Percentiles rank a stretch among this genome's conserved stretches.
Evolutionary conservation across 2,113 vertebrate species (phyloP).

Genomic region (Seriola aureovittata): DNA sequence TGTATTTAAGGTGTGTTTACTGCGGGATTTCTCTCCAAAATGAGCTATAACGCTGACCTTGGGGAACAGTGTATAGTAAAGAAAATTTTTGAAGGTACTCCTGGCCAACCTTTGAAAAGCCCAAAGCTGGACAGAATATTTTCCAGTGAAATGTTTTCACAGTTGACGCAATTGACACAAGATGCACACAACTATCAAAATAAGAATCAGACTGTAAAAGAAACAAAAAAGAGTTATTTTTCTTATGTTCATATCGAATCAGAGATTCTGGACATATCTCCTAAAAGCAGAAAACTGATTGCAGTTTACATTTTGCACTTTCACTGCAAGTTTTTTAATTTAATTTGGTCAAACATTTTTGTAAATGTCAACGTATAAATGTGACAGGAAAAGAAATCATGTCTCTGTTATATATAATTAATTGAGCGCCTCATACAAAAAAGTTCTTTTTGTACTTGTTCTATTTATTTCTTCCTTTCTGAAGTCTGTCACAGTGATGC

Average conservation of each 20-base stretch:
- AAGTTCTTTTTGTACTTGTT: not conserved
- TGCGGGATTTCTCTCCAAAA: too few relatives aligned
- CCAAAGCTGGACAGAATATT: not conserved
- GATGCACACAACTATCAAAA: constrained; percentile 10
- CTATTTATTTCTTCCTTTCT: constrained; percentile 21
- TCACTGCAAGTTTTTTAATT: not conserved
- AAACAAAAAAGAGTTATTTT: not conserved
- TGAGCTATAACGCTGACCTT: too few relatives aligned
- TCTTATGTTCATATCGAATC: not conserved
- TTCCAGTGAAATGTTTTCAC: not conserved
- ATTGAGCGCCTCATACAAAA: not conserved
- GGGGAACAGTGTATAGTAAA: too few relatives aligned
- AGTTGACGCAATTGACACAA: not conserved
- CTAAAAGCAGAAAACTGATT: not conserved
- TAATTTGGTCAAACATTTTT: not conserved
- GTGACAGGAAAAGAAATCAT: not conserved
- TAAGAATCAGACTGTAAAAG: not conserved
- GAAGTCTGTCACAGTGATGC: not conserved
- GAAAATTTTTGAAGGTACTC: too few relatives aligned
- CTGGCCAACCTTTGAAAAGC: not conserved
- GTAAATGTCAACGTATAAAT: not conserved
- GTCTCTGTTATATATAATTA: not conserved
- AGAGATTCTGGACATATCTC: not conserved
- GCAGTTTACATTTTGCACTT: not conserved
- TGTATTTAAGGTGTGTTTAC: too few relatives aligned